A percentile compares a stretch with the other conserved stretches of the same genome.
These are phyloP conservation scores for Eulithis testata DNA, from an alignment of 2,888 invertebrate genomes.

Conservation along the genomic window DNA sequence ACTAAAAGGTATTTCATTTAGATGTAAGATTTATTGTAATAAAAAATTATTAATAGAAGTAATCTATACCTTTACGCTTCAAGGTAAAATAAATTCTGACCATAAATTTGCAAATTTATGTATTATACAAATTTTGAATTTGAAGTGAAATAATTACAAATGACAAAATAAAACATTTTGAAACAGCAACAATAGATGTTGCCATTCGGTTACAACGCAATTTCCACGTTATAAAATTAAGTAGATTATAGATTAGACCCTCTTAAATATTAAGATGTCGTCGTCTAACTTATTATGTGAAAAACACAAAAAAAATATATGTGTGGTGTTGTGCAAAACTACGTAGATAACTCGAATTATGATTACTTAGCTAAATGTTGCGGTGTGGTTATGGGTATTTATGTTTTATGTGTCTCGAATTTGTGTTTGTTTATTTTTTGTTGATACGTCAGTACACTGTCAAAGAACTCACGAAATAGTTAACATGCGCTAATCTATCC, in stretches of 20 bases:
- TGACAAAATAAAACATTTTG: not conserved
- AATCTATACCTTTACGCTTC: constrained; percentile 2
- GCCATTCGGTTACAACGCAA: constrained; percentile 5
- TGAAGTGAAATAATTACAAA: too few relatives aligned
- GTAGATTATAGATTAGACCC: constrained; percentile 15
- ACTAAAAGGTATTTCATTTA: constrained; percentile 24
- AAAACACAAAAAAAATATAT: constrained; percentile 30
- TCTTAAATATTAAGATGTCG: constrained; percentile 10
- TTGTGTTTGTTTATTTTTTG: constrained; percentile 15
- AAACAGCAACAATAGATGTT: constrained; percentile 1
- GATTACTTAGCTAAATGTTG: constrained; percentile 24
- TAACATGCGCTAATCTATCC: too few relatives aligned
- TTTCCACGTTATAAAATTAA: constrained; percentile 14
- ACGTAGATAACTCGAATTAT: constrained; percentile 36
- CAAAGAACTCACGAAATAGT: constrained; percentile 3
- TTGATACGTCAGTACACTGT: constrained; percentile 18
- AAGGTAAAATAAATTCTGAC: constrained; percentile 6
- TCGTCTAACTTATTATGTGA: constrained; percentile 26
- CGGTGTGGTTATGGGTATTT: constrained; percentile 28
- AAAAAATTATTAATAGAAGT: constrained; percentile 14
- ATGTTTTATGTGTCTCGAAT: constrained; percentile 29
- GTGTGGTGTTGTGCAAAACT: constrained; percentile 28
- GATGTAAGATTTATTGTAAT: constrained; percentile 18
- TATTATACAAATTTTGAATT: not conserved
- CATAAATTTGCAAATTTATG: constrained; percentile 4